phyloP scores from a whole-genome alignment of 1,140 invertebrate genomes.

The Spodoptera frugiperda region DNA sequence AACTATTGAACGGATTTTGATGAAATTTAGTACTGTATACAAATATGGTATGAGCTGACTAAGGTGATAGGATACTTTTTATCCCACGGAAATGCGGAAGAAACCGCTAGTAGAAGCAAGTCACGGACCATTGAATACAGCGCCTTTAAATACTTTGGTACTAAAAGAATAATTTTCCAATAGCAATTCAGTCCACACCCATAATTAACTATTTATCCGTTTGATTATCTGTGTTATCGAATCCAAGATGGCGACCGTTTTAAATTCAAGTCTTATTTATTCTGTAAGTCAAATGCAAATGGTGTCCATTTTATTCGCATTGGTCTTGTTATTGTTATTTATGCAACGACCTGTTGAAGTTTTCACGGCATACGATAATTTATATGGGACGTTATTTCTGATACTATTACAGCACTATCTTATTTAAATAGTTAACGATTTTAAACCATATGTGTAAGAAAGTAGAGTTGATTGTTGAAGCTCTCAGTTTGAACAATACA shows the following conservation, averaged over 20 bases:
- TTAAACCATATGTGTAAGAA: conserved; percentile 2
- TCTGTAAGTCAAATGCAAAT: conserved; percentile 38
- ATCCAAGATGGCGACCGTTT: conserved; percentile 1
- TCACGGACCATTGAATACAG: no score
- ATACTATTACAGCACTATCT: conserved; percentile 18
- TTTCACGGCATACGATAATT: conserved; percentile 42
- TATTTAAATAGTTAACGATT: neutral
- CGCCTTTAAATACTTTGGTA: no score
- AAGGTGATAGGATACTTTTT: no score
- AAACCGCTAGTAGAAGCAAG: no score
- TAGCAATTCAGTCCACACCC: neutral
- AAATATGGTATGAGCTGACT: no score
- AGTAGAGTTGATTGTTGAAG: neutral
- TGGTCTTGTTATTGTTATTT: conserved; percentile 36
- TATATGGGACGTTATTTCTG: conserved; percentile 41
- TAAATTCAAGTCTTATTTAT: conserved; percentile 30
- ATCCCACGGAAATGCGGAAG: no score
- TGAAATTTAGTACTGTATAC: no score
- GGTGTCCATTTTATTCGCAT: conserved; percentile 43
- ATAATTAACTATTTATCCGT: conserved; percentile 23
- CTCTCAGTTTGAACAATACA: conserved; percentile 3
- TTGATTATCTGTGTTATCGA: conserved; percentile 15
- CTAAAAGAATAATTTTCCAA: neutral
- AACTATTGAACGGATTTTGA: no score
- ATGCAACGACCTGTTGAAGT: conserved; percentile 40